Conservation (phyloP, 2,888 invertebrate species). For the Eubasilissa splendida region DNA sequence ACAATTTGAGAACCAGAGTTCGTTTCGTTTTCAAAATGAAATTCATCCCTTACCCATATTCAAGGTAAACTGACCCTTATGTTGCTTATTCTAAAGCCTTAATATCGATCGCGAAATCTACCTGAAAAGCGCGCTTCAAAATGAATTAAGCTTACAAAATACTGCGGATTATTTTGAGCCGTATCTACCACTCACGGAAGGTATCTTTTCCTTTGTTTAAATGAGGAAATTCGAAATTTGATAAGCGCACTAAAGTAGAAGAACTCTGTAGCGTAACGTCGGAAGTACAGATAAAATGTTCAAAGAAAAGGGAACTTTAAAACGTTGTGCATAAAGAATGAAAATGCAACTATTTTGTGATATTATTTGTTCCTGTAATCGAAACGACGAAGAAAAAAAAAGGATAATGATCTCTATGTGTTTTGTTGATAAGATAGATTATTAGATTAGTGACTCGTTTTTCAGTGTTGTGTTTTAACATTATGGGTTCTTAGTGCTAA, state of each 20-base stretch:
- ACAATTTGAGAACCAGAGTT: conserved; percentile 1
- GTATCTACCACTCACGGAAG: not conserved
- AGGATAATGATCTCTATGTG: conserved; percentile 14
- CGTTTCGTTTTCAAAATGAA: conserved; percentile 21
- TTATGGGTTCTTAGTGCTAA: too few relatives aligned
- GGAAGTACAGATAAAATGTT: not conserved
- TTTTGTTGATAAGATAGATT: conserved; percentile 7
- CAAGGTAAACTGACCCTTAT: conserved; percentile 27
- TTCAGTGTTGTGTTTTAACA: too few relatives aligned
- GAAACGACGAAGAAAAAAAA: not conserved
- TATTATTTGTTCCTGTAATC: too few relatives aligned
- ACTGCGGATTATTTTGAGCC: not conserved
- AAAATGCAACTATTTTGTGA: too few relatives aligned
- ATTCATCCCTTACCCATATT: conserved; percentile 21
- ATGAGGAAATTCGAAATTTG: conserved; percentile 18
- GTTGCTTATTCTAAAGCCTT: conserved; percentile 22
- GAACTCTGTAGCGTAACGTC: not conserved
- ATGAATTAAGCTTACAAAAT: not conserved
- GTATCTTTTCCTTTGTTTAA: not conserved
- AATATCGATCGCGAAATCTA: conserved; percentile 21
- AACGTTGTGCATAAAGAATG: too few relatives aligned
- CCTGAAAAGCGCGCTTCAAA: conserved; percentile 3
- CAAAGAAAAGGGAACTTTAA: not conserved
- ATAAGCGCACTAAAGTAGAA: conserved; percentile 9
- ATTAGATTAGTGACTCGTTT: not conserved